Conservation (phyloP, 2,888 invertebrate genomes). For the Didymodactylos carnosus region DNA sequence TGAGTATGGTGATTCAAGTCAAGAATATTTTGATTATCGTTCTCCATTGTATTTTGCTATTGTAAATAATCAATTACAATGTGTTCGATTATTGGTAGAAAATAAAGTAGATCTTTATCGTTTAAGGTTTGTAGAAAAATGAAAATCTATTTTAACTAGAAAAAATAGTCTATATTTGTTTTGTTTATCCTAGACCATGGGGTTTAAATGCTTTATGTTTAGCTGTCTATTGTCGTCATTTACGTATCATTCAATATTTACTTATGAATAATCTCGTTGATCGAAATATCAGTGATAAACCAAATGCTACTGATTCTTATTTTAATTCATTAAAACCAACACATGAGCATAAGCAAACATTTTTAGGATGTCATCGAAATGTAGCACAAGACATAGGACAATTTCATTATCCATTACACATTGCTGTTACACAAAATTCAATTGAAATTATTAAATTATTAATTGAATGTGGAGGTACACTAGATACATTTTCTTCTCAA, state of each 20-base stretch:
- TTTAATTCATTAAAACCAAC: neutral
- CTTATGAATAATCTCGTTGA: neutral
- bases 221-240: neutral
- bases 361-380: neutral
- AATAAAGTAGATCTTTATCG: neutral
- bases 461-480: neutral
- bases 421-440: neutral
- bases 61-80: neutral
- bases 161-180: neutral
- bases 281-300: neutral
- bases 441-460: neutral
- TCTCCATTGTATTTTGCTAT: neutral
- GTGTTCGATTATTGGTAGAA: neutral
- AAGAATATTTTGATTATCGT: neutral
- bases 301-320: neutral
- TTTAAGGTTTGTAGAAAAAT: neutral
- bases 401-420: neutral
- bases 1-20: too few species aligned
- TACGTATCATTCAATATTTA: neutral
- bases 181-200: neutral
- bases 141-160: neutral
- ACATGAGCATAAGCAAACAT: neutral
- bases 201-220: neutral
- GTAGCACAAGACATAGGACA: neutral
- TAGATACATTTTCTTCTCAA: too few species aligned